Evolutionary conservation across 1,140 invertebrate genomes (phyloP).

Genomic region (Ylistrum balloti): DNA sequence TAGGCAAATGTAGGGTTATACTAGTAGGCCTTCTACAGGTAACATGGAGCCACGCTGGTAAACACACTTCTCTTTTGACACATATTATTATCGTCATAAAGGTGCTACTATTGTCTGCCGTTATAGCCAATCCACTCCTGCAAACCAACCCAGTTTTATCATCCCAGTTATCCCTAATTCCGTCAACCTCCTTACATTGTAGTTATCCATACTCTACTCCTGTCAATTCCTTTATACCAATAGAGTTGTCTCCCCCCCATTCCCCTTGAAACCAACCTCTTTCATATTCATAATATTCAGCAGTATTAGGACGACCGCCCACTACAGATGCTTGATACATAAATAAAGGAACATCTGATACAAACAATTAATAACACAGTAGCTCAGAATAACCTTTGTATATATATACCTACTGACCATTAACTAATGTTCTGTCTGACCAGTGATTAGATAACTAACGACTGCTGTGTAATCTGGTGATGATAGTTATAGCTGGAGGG

Average conservation of each 20-base stretch:
- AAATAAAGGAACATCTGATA: too few relatives aligned
- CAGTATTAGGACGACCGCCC: too few relatives aligned
- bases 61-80: neutral
- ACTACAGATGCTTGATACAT: too few relatives aligned
- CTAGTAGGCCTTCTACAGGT: neutral
- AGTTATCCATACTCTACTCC: neutral
- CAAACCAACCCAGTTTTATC: too few relatives aligned
- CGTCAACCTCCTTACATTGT: neutral
- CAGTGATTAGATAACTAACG: constrained; percentile 6
- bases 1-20: neutral
- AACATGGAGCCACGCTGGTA: neutral
- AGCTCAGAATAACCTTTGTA: too few relatives aligned
- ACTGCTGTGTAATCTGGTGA: neutral
- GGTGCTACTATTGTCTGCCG: neutral
- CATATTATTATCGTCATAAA: neutral
- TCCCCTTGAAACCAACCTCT: neutral
- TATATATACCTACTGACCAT: neutral
- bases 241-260: neutral
- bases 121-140: neutral
- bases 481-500: constrained; percentile 13
- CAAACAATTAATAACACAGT: too few relatives aligned
- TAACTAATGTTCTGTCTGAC: neutral
- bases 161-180: too few relatives aligned
- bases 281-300: neutral
- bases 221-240: neutral